A percentile compares a stretch with the other conserved stretches of the same genome.
phyloP scores from a whole-genome alignment of 2,888 invertebrate genomes.

The Euzetes globulus region DNA sequence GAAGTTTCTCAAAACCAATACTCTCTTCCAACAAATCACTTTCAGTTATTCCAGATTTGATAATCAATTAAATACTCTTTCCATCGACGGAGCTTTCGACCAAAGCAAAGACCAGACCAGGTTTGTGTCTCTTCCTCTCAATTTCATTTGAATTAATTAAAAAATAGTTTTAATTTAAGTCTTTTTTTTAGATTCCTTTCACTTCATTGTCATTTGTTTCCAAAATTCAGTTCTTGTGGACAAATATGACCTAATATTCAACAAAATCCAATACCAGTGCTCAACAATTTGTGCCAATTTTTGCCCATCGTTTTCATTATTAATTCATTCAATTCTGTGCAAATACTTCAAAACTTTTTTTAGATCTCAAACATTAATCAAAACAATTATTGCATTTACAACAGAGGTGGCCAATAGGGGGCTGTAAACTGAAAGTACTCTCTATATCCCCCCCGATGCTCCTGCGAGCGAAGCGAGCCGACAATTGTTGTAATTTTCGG shows the following conservation, averaged over 20 bases:
- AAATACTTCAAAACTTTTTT: background rate
- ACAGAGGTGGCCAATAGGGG: no score
- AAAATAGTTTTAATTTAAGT: background rate
- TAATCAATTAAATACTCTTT: background rate
- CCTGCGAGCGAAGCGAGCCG: no score
- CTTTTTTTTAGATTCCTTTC: conserved; percentile 65
- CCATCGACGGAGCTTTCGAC: conserved; percentile 70
- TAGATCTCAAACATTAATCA: conserved; percentile 2
- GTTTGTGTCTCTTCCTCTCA: conserved; percentile 50
- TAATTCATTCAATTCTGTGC: background rate
- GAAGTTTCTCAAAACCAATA: conserved; percentile 70
- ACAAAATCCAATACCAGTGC: background rate
- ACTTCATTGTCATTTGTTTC: conserved; percentile 79
- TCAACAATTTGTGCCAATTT: background rate
- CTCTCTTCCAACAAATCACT: conserved; percentile 67
- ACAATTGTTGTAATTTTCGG: no score
- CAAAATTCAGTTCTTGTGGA: conserved; percentile 75
- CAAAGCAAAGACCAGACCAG: conserved; percentile 71
- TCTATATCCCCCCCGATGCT: no score
- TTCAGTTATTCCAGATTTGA: conserved; percentile 6
- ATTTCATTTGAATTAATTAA: background rate
- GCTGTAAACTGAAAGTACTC: no score
- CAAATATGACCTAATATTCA: conserved; percentile 42
- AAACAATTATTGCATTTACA: no score
- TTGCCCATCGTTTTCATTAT: background rate